These are phyloP conservation scores for Adelognathus sp. DNA, from an alignment of 2,888 invertebrate species.

Conservation along the genomic window DNA sequence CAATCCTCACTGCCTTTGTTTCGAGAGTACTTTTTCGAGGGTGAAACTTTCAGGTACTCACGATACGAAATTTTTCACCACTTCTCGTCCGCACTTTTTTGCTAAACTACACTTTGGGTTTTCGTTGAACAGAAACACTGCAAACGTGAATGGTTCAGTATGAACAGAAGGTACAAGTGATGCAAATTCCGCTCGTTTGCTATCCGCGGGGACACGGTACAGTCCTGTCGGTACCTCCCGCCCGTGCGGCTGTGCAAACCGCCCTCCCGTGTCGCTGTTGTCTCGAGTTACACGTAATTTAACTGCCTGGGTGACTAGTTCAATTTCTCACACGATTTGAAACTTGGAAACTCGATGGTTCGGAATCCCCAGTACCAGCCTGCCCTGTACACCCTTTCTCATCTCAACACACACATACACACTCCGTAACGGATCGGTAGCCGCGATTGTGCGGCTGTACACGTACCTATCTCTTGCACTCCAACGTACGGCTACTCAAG, in stretches of 20 bases:
- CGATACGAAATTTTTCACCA: no score
- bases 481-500: background rate
- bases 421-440: conserved; percentile 7
- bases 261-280: background rate
- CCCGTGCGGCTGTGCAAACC: background rate
- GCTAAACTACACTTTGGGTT: conserved; percentile 34
- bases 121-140: background rate
- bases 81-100: no score
- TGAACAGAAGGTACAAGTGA: no score
- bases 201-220: background rate
- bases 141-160: background rate
- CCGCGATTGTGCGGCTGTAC: conserved; percentile 22
- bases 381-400: background rate
- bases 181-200: background rate
- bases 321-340: conserved; percentile 48
- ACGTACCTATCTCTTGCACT: background rate
- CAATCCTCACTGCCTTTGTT: no score
- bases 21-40: no score
- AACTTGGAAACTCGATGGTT: conserved; percentile 54
- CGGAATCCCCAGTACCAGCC: background rate
- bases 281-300: conserved; percentile 35
- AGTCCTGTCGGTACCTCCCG: background rate
- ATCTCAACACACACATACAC: background rate
- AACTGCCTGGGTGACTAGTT: conserved; percentile 42
- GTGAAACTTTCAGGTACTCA: no score